Evolutionary conservation across 2,888 invertebrate species (phyloP), one percentile per base, ranked within the genome.

Genomic region (Drosophila subsilvestris): DNA sequence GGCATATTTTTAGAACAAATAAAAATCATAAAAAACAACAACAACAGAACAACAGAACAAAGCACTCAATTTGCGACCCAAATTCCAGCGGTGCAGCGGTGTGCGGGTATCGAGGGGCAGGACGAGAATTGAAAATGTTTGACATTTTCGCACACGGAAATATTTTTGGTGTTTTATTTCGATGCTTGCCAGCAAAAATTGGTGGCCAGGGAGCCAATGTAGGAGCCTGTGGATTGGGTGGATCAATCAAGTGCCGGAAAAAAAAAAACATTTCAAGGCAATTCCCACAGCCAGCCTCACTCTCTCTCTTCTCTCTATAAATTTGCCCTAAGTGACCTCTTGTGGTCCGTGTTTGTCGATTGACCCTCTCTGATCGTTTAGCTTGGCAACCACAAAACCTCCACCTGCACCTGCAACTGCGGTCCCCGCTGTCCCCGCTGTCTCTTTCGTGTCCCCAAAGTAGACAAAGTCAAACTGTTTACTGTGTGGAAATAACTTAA

Each of bases 61-160:
- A 48, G 47, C 20, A 56, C 56, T 56, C 56, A 47, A 47, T 48
- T 61, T 37, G 48, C 62, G 48, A 42, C 48, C 62, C 48, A 29
- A 48, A 48, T 48, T 32, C 37, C 20, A 45, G 6, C 6, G n/a
- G n/a, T 10, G n/a, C 29, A 50, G 18, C 10, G 3, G 29, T 12
- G 6, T 1, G 37, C 1, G 37, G 14, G 6, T 37, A n/a, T n/a
- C n/a, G n/a, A n/a, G n/a, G n/a, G 37, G 27, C 1, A 1, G 7
- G 6, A 14, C 6, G 32, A n/a, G 14, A 7, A n/a, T 37, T n/a
- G 37, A n/a, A 37, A 37, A n/a, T 37, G 6, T 37, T 37, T 37
- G 14, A 37, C 37, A 37, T 37, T 37, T 37, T 14, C 25, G 37
- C 37, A n/a, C 37, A 37, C 14, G 37, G 37, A 37, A 14, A 37